A percentile compares a stretch with the other conserved stretches of the same genome.
phyloP scores from a whole-genome alignment of 2,797 vertebrate species.

The Fistularia commersonii region DNA sequence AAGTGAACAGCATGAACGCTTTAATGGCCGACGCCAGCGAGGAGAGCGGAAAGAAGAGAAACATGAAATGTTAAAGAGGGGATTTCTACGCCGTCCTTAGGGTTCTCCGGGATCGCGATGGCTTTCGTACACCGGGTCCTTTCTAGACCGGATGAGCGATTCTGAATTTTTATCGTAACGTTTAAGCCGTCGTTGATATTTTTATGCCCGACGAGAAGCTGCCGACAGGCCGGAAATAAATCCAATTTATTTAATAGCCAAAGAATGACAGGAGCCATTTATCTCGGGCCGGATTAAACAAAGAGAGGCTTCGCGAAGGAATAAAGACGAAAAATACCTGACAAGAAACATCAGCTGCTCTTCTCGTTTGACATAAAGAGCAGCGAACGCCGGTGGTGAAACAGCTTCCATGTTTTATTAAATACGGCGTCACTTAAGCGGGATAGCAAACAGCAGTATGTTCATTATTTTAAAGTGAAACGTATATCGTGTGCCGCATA shows the following conservation, averaged over 20 bases:
- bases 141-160: too few relatives aligned
- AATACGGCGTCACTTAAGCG: too few relatives aligned
- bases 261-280: conserved; percentile 8
- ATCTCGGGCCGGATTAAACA: conserved; percentile 2
- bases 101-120: not conserved
- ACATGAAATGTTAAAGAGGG: conserved; percentile 62
- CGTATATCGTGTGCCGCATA: too few relatives aligned
- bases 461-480: too few relatives aligned
- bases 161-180: too few relatives aligned
- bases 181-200: not conserved
- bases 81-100: conserved; percentile 42
- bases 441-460: too few relatives aligned
- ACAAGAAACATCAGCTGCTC: not conserved
- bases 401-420: too few relatives aligned
- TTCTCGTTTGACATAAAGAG: not conserved
- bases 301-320: not conserved
- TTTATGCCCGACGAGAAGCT: not conserved
- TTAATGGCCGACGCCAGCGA: conserved; percentile 68
- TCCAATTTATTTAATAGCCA: conserved; percentile 13
- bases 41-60: conserved; percentile 48
- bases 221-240: conserved; percentile 18
- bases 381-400: too few relatives aligned
- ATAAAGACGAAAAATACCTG: not conserved
- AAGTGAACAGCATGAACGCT: conserved; percentile 73
- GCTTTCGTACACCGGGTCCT: too few relatives aligned